Base-by-base conservation (phyloP, 2,113 vertebrate species). In the Melanotaenia duboulayi region DNA sequence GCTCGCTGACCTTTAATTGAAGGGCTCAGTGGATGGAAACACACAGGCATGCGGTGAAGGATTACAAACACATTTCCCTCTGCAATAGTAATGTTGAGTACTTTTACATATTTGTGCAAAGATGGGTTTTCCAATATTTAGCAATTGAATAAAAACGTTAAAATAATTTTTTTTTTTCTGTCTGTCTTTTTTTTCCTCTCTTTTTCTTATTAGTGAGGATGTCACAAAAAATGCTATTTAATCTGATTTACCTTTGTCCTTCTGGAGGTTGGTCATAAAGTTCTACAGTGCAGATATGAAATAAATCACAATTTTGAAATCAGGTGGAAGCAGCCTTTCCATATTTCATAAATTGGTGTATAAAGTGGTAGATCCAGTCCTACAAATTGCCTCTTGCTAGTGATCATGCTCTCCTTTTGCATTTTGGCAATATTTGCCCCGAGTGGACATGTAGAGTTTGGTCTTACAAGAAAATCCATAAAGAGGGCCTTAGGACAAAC, bases 1-100 rank as follows among this genome's bases (percentile, higher is more conserved):
- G 75, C 64, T 65, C 8, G 12, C 19, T 82, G 86, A 83, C 78
- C 71, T 80, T 75, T 80, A 50, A 67, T 77, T 86, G 20, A 84
- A 72, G 59, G 46, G 42, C 71, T 76, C 72, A 39, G 51, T 66
- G 22, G 22, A 72, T 52, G 32, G 66, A 78, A 82, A 60, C 54
- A 72, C 39, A 65, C 22, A 65, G 25, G 64, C 70, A 71, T 71
- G 50, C 58, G 76, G 61, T 14, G 24, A 74, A 16, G 49, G 48
- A 85, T 81, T 73, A 68, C 24, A 73, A 73, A 78, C 67, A 86
- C 39, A 69, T 65, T 54, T 60, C 19, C 59, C 60, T 67, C 51
- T 60, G 48, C 46, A 35, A 52, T 40, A 48, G 63, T 40, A 17
- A 55, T 79, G 23, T 14, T 5, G 44, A 67, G 42, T 19, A 4